Conservation (phyloP, 2,113 vertebrate species). For the Dasypus novemcinctus region DNA sequence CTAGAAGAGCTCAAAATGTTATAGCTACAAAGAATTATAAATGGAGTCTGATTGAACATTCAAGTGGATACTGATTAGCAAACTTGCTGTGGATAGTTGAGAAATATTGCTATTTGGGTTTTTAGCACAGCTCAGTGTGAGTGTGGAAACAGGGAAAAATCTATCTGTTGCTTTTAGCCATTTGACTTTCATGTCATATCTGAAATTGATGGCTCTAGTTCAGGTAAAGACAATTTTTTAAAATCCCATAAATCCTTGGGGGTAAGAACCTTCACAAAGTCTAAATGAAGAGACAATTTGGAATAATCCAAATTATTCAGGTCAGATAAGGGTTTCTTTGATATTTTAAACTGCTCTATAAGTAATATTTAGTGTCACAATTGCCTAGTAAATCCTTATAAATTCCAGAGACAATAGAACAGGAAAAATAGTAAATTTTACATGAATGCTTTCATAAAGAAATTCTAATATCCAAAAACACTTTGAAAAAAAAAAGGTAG, state of each 20-base stretch:
- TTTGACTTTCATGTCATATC: not conserved
- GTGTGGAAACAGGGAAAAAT: not conserved
- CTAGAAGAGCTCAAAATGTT: not conserved
- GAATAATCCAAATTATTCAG: not conserved
- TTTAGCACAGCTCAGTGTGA: not conserved
- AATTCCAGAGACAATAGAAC: not conserved
- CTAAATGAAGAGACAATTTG: not conserved
- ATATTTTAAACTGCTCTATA: not conserved
- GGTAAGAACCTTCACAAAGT: not conserved
- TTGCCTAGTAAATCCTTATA: slow-evolving; percentile 17
- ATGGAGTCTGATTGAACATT: not conserved
- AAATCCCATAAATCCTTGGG: not conserved
- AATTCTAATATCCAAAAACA: not conserved
- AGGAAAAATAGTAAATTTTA: slow-evolving; percentile 17
- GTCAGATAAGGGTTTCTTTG: not conserved
- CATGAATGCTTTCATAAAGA: not conserved
- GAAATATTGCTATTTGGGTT: not conserved
- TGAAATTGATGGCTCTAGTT: not conserved
- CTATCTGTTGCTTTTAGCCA: not conserved
- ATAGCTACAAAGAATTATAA: slow-evolving; percentile 2
- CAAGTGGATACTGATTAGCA: not conserved
- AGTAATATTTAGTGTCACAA: not conserved
- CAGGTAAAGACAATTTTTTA: not conserved
- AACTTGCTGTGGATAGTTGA: not conserved
- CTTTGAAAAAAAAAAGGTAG: not conserved